Evolutionary conservation across 2,888 invertebrate genomes (phyloP).

Genomic region (Drosophila multiciliata): DNA sequence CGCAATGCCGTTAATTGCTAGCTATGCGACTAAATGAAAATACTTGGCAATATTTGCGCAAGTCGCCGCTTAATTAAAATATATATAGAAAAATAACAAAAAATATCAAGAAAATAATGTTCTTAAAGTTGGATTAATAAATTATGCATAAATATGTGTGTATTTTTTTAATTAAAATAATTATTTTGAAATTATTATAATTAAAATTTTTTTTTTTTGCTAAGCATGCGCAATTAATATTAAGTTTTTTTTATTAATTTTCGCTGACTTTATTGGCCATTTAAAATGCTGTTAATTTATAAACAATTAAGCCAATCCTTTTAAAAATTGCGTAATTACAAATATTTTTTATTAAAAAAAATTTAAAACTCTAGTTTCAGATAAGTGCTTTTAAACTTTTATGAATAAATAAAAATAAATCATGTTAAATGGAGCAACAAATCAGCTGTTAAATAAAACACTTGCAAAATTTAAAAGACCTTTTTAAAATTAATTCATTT

Average conservation of each 20-base stretch:
- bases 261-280: not conserved
- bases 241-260: not conserved
- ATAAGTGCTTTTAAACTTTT: not conserved
- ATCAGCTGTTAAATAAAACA: not conserved
- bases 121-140: slow-evolving; percentile 5
- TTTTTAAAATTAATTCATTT: slow-evolving; percentile 32
- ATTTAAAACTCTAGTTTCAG: no score
- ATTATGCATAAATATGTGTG: not conserved
- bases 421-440: not conserved
- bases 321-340: not conserved
- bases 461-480: slow-evolving; percentile 20
- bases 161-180: not conserved
- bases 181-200: not conserved
- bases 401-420: not conserved
- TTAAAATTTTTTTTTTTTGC: not conserved
- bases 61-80: slow-evolving; percentile 49
- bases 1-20: slow-evolving; percentile 67
- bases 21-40: slow-evolving; percentile 33
- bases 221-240: not conserved
- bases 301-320: not conserved
- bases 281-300: not conserved
- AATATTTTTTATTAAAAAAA: no score
- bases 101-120: not conserved
- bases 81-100: not conserved
- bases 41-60: slow-evolving; percentile 53